Evolutionary conservation across 2,888 invertebrate genomes (phyloP), one percentile per base, ranked within the genome.

Genomic region (Lobophora halterata): DNA sequence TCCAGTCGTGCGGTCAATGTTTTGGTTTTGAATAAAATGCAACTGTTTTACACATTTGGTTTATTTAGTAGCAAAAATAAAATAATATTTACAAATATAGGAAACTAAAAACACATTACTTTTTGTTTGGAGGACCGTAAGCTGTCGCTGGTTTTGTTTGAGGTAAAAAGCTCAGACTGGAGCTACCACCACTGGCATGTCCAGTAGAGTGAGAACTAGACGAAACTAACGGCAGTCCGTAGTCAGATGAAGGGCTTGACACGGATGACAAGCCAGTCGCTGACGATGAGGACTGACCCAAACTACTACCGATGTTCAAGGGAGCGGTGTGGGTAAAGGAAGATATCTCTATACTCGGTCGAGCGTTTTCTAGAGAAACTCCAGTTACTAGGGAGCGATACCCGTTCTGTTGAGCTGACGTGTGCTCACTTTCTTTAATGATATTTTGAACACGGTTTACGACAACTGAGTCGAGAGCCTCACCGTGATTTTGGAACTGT

Each of bases 241-340:
- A 79, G 29, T 65, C 65, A 4, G 47, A 13, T 8, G 55, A 53
- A 17, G 53, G 53, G n/a, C 49, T 49, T n/a, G 57, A 51, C n/a
- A 52, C 46, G 1, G 57, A 50, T 7, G 60, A 39, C 3, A 69
- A 49, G 3, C 52, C 52, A 3, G 59, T 56, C 3, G 58, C 48
- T 8, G 58, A 50, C 3, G 53, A 55, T 1, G 49, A 38, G 8
- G 57, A 53, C 17, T 46, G 38, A 12, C 30, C 27, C 3, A 42
- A 52, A 18, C 46, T 58, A 23, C 46, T 49, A 16, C 45, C 44
- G 9, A 55, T 41, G 9, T 29, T 38, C 28, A 60, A 14, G 5
- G 75, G 78, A 1, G 82, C 76, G 17, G 65, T 73, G n/a, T 87
- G 83, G 1, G 77, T 70, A 39, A 86, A 87, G 0, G 87, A 85